These are phyloP conservation scores for Oxytorus armatus DNA, from an alignment of 2,888 invertebrate genomes.

Conservation along the genomic window DNA sequence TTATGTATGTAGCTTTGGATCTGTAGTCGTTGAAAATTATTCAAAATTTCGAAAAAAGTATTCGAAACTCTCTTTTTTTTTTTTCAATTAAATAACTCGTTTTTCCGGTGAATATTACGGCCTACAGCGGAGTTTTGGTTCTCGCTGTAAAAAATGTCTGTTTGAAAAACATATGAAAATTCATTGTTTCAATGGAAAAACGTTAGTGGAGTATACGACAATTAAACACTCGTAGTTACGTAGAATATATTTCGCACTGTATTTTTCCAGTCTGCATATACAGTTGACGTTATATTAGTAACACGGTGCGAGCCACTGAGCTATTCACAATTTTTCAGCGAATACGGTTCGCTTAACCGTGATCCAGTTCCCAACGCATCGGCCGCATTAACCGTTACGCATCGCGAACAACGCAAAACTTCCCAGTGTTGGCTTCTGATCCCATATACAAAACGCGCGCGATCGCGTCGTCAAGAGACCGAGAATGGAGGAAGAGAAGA, in stretches of 20 bases:
- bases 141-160: too few relatives aligned
- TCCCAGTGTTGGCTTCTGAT: conserved; percentile 42
- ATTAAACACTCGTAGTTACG: background rate
- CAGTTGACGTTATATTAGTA: background rate
- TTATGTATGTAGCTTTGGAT: too few relatives aligned
- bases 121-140: too few relatives aligned
- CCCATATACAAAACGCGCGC: conserved; percentile 7
- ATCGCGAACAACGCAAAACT: conserved; percentile 40
- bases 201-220: too few relatives aligned
- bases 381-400: conserved; percentile 67
- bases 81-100: too few relatives aligned
- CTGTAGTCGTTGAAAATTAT: too few relatives aligned
- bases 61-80: too few relatives aligned
- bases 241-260: conserved; percentile 4
- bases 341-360: conserved; percentile 66
- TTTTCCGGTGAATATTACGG: too few relatives aligned
- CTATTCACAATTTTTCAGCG: conserved; percentile 61
- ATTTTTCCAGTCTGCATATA: conserved; percentile 1
- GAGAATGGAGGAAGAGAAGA: background rate
- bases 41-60: too few relatives aligned
- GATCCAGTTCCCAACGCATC: conserved; percentile 70
- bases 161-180: too few relatives aligned
- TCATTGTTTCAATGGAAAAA: too few relatives aligned
- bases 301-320: conserved; percentile 36
- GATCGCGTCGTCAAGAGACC: conserved; percentile 31